Evolutionary conservation across 2,888 invertebrate genomes (phyloP).

Genomic region (Drosophila lutescens): DNA sequence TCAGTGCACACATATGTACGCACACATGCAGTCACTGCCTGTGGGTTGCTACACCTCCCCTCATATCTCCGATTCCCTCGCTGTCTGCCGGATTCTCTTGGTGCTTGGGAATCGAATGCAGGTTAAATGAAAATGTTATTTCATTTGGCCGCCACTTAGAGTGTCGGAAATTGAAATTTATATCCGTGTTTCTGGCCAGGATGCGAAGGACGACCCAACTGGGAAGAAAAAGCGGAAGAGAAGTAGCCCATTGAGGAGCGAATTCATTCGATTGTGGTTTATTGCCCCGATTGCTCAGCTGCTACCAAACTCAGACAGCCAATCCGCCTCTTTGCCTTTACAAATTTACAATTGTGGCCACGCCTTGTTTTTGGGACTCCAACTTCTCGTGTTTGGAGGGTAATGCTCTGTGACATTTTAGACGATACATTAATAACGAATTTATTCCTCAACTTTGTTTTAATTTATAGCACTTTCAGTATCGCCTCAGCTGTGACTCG

Average conservation of each 20-base stretch:
- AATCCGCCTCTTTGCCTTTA: slow-evolving; percentile 10
- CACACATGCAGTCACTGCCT: slow-evolving; percentile 19
- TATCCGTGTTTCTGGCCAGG: slow-evolving; percentile 77
- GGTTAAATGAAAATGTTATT: slow-evolving; percentile 80
- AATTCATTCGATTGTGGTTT: slow-evolving; percentile 78
- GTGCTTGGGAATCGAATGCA: slow-evolving; percentile 74
- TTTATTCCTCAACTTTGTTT: slow-evolving; percentile 57
- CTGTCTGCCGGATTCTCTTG: slow-evolving; percentile 24
- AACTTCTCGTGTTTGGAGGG: slow-evolving; percentile 41
- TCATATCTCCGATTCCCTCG: slow-evolving; percentile 4
- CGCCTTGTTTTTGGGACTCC: slow-evolving; percentile 2
- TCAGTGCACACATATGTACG: slow-evolving; percentile 11
- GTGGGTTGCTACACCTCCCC: slow-evolving; percentile 14
- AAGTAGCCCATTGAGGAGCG: slow-evolving; percentile 50
- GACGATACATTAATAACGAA: slow-evolving; percentile 72
- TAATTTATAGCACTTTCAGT: slow-evolving; percentile 67
- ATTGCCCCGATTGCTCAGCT: slow-evolving; percentile 76
- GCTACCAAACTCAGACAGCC: slow-evolving; percentile 44
- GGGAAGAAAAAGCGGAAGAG: slow-evolving; percentile 33
- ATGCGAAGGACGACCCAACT: slow-evolving; percentile 29
- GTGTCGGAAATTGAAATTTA: slow-evolving; percentile 81
- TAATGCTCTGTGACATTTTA: slow-evolving; percentile 74
- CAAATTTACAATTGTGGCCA: slow-evolving; percentile 44
- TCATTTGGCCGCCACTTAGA: slow-evolving; percentile 80
- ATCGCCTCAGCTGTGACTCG: slow-evolving; percentile 62